These are phyloP conservation scores for Pardalotus punctatus DNA, from an alignment of 2,113 vertebrate genomes.

Conservation along the genomic window DNA sequence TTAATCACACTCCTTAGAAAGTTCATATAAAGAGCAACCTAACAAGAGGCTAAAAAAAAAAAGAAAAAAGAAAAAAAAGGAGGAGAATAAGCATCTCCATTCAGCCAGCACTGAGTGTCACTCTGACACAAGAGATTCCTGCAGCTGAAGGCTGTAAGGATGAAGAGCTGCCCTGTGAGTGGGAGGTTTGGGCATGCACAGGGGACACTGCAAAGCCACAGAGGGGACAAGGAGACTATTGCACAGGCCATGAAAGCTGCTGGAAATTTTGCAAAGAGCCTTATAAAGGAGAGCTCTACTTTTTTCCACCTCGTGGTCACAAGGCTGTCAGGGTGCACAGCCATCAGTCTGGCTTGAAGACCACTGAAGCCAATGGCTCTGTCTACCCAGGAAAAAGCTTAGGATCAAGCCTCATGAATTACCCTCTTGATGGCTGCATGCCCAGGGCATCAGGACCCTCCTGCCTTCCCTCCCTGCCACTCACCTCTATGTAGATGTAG, in stretches of 20 bases:
- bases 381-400: background rate
- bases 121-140: background rate
- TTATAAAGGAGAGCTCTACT: background rate
- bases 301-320: background rate
- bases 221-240: background rate
- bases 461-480: background rate
- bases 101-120: background rate
- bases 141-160: background rate
- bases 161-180: background rate
- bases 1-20: background rate
- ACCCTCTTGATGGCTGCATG: background rate
- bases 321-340: background rate
- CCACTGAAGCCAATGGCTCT: background rate
- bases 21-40: background rate
- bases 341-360: background rate
- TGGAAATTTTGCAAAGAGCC: background rate
- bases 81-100: background rate
- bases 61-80: too few species aligned
- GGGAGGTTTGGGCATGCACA: background rate
- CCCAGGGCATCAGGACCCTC: background rate
- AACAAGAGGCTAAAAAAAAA: background rate
- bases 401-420: background rate
- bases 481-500: conserved; percentile 95
- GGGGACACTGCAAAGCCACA: background rate
- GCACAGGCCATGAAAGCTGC: background rate